Conservation (phyloP, 2,888 invertebrate species). For the Lepetodrilus schrolli region DNA sequence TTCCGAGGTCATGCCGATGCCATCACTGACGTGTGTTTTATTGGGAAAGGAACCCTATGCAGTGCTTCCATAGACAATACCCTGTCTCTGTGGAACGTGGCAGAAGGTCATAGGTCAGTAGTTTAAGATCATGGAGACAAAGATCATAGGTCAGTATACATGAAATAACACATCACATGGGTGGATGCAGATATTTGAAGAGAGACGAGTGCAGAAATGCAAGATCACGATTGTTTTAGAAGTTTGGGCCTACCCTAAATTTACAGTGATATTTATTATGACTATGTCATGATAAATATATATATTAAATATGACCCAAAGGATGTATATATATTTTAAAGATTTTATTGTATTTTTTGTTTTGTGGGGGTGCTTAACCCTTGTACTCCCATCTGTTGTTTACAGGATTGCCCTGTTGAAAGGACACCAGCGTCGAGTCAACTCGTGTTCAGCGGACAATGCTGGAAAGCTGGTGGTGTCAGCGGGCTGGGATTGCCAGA, state of each 20-base stretch:
- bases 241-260: too few relatives aligned
- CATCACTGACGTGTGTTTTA: conserved; percentile 73
- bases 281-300: too few relatives aligned
- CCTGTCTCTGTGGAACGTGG: conserved; percentile 71
- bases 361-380: too few relatives aligned
- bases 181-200: too few relatives aligned
- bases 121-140: neutral
- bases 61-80: conserved; percentile 70
- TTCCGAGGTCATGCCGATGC: conserved; percentile 70
- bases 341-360: too few relatives aligned
- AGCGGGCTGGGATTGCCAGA: conserved; percentile 73
- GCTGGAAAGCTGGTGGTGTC: conserved; percentile 68
- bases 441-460: conserved; percentile 62
- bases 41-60: conserved; percentile 61
- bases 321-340: too few relatives aligned
- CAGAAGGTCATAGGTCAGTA: conserved; percentile 68
- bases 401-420: conserved; percentile 67
- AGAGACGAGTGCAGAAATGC: too few relatives aligned
- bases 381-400: too few relatives aligned
- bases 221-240: too few relatives aligned
- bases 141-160: neutral
- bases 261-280: too few relatives aligned
- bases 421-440: conserved; percentile 69
- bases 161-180: too few relatives aligned
- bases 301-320: too few relatives aligned